Conservation (phyloP, 2,888 invertebrate species). For the Ormia ochracea region DNA sequence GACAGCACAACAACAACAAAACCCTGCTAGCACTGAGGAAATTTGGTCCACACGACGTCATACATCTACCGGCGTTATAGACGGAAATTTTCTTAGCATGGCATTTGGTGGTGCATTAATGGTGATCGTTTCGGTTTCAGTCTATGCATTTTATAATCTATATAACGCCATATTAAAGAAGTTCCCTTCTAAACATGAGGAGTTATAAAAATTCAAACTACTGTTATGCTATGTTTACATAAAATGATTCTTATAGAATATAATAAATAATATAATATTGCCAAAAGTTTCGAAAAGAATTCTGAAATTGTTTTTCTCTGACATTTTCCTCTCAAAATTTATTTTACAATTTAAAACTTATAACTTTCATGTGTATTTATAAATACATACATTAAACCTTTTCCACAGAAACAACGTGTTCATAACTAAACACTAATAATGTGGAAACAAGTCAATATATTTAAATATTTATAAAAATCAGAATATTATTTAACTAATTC, state of each 20-base stretch:
- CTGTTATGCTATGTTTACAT: slow-evolving; percentile 4
- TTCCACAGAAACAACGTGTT: too few species aligned
- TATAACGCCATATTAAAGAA: slow-evolving; percentile 88
- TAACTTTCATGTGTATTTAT: too few species aligned
- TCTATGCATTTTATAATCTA: slow-evolving; percentile 90
- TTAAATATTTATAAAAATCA: too few species aligned
- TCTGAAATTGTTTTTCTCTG: not conserved
- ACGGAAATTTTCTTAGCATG: slow-evolving; percentile 86
- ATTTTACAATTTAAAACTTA: too few species aligned
- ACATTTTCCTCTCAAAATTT: too few species aligned
- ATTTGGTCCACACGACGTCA: slow-evolving; percentile 74
- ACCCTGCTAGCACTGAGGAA: slow-evolving; percentile 74
- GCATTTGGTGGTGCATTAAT: slow-evolving; percentile 88
- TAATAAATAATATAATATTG: slow-evolving; percentile 2
- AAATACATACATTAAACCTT: too few species aligned
- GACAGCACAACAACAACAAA: slow-evolving; percentile 77
- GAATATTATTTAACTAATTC: too few species aligned
- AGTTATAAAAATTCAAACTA: slow-evolving; percentile 80
- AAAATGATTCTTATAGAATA: slow-evolving; percentile 40
- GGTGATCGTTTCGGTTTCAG: slow-evolving; percentile 87
- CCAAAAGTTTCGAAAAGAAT: not conserved
- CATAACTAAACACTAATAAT: too few species aligned
- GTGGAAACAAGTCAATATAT: too few species aligned
- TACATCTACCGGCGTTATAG: slow-evolving; percentile 82
- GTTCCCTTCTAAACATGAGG: slow-evolving; percentile 88